A percentile compares a stretch with the other conserved stretches of the same genome.
Conservation (phyloP, 2,888 invertebrate species). For the Craniophora ligustri region DNA sequence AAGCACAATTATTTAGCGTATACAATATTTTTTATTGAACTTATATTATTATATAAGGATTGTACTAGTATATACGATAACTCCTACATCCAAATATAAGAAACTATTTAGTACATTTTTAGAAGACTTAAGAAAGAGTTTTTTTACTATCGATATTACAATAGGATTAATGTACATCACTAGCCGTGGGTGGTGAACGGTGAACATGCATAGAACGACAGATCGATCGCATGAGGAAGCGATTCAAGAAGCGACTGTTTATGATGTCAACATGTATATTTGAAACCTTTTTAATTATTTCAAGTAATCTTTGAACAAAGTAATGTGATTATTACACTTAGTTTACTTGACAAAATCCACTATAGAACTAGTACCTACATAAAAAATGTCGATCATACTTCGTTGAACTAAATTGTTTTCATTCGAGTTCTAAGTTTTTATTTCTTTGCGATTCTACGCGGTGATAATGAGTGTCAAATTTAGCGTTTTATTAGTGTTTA, state of each 20-base stretch:
- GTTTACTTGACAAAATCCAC: conserved; percentile 31
- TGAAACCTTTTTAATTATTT: conserved; percentile 46
- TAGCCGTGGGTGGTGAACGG: conserved; percentile 42
- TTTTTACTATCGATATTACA: conserved; percentile 14
- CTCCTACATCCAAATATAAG: too few relatives aligned
- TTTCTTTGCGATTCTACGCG: conserved; percentile 59
- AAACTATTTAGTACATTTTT: too few relatives aligned
- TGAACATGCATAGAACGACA: conserved; percentile 58
- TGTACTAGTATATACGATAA: too few relatives aligned
- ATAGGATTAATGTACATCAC: conserved; percentile 15
- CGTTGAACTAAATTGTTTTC: conserved; percentile 43
- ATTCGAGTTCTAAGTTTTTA: conserved; percentile 53
- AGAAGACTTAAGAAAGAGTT: too few relatives aligned
- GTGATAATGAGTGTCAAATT: conserved; percentile 88
- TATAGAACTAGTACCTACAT: conserved; percentile 26
- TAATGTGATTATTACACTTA: conserved; percentile 31
- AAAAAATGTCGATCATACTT: conserved; percentile 37
- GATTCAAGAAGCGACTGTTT: conserved; percentile 70
- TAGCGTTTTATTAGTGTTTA: conserved; percentile 75
- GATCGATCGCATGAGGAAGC: conserved; percentile 65
- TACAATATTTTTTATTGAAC: too few relatives aligned
- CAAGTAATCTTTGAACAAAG: conserved; percentile 37
- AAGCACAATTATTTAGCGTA: too few relatives aligned
- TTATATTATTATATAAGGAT: too few relatives aligned
- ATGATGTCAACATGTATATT: conserved; percentile 78